Base-by-base conservation (phyloP, 2,888 invertebrate species). In the Iselma pallidipennis region DNA sequence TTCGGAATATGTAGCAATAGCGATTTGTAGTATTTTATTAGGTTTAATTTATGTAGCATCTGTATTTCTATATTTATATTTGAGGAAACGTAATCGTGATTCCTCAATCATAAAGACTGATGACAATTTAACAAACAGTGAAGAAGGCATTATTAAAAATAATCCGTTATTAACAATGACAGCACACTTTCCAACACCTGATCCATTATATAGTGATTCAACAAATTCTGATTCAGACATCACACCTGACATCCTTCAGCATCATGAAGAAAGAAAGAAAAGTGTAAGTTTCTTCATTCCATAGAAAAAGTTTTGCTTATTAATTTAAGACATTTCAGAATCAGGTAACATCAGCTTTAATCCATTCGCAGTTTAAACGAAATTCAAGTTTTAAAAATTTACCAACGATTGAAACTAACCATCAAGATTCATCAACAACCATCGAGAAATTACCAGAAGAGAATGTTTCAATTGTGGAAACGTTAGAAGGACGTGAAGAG, bases 31-130 rank as follows among this genome's bases (percentile, higher is more conserved):
- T 16, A 84, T 94, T 16, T 83, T 94, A n/a, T 83, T 95, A n/a
- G 94, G 93, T 0, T 84, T 94, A 29, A 91, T 94, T 71, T 95
- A 95, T 80, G 91, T 94, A 16, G 91, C 92, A 0, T 94, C 94
- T 4, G 91, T 94, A 21, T 90, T 93, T 63, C 84, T 94, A 12
- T 95, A 93, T 76, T 79, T 95, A 49, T 91, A 92, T 77, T 87
- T 92, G 67, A 86, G 91, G 72, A 91, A 88, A 79, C 84, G 88
- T 42, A 86, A 88, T 50, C 67, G 68, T 21, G 49, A 42, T 19
- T 1, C 52, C 3, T 23, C 55, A 21, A 49, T 48, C 16, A 66
- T 72, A 26, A 68, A 73, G 60, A 54, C 65, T 66, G 77, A 69
- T 72, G 76, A 70, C 74, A 82, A 52, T 75, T 73, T 73, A 54